Evolutionary conservation across 92 coral and sea anemone species (phyloP).

Genomic region (Anthopleura xanthogrammica): DNA sequence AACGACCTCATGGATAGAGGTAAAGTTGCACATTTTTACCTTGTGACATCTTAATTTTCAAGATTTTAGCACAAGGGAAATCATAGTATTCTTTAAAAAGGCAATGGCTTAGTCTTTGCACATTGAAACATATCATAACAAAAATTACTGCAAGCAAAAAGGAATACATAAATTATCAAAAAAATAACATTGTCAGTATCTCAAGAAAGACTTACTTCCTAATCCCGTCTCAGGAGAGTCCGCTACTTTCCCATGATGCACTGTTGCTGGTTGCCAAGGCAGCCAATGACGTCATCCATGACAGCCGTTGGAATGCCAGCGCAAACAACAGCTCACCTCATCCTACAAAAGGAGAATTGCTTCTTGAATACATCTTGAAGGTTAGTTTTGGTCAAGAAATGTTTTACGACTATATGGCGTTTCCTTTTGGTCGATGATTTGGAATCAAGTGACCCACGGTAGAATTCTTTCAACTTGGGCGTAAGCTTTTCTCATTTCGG

Average conservation of each 20-base stretch:
- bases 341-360: slow-evolving; percentile 15
- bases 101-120: too few relatives aligned
- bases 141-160: too few relatives aligned
- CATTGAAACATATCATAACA: too few relatives aligned
- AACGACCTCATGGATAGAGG: background rate
- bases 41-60: too few relatives aligned
- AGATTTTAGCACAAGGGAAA: background rate
- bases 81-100: too few relatives aligned
- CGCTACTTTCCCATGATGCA: slow-evolving; percentile 28
- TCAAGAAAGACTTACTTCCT: background rate
- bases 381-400: background rate
- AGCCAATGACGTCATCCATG: slow-evolving; percentile 20
- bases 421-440: too few relatives aligned
- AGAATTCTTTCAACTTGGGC: too few relatives aligned
- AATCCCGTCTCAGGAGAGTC: slow-evolving; percentile 5
- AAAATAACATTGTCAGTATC: too few relatives aligned
- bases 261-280: slow-evolving; percentile 31
- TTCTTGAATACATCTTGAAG: slow-evolving; percentile 20
- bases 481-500: too few relatives aligned
- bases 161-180: too few relatives aligned
- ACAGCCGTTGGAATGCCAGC: slow-evolving; percentile 27
- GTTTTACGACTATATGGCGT: too few relatives aligned
- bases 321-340: background rate
- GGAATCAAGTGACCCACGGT: too few relatives aligned
- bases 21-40: background rate